A percentile compares a stretch with the other conserved stretches of the same genome.
Conservation (phyloP, 2,888 invertebrate species). For the Cheilosia urbana region DNA sequence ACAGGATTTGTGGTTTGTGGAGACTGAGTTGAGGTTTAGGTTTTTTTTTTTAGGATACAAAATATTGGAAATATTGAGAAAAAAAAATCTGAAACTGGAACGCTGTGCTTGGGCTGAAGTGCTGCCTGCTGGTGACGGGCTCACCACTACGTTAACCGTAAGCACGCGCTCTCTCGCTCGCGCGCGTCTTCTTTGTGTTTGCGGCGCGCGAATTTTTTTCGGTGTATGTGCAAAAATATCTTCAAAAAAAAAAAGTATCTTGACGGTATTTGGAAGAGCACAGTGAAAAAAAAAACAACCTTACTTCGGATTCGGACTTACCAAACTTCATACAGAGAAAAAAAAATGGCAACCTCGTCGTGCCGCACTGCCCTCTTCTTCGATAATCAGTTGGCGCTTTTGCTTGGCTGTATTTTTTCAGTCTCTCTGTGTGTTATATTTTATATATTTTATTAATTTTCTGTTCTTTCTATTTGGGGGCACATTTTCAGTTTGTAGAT, state of each 20-base stretch:
- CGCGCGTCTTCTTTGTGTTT: constrained; percentile 32
- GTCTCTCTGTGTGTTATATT: constrained; percentile 74
- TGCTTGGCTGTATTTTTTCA: constrained; percentile 70
- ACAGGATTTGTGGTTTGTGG: constrained; percentile 15
- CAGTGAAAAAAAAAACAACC: constrained; percentile 32
- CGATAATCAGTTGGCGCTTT: constrained; percentile 49
- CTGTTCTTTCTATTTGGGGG: constrained; percentile 76
- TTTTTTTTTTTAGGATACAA: constrained; percentile 20
- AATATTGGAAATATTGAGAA: constrained; percentile 5
- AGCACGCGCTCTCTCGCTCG: constrained; percentile 57
- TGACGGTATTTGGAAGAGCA: constrained; percentile 48
- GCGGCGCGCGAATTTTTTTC: constrained; percentile 65
- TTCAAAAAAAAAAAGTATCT: constrained; percentile 59
- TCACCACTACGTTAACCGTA: constrained; percentile 56
- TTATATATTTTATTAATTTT: constrained; percentile 76
- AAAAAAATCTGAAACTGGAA: constrained; percentile 33
- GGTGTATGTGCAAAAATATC: constrained; percentile 51
- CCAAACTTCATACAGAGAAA: constrained; percentile 65
- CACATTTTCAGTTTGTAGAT: constrained; percentile 79
- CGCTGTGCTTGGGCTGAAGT: constrained; percentile 11
- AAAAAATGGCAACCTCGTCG: constrained; percentile 31
- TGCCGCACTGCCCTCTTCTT: constrained; percentile 40
- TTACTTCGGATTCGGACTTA: constrained; percentile 50
- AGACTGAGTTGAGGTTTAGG: constrained; percentile 25
- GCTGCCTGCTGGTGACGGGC: background rate